Base-by-base conservation (phyloP, 2,113 vertebrate genomes). In the Cyrtonyx montezumae region DNA sequence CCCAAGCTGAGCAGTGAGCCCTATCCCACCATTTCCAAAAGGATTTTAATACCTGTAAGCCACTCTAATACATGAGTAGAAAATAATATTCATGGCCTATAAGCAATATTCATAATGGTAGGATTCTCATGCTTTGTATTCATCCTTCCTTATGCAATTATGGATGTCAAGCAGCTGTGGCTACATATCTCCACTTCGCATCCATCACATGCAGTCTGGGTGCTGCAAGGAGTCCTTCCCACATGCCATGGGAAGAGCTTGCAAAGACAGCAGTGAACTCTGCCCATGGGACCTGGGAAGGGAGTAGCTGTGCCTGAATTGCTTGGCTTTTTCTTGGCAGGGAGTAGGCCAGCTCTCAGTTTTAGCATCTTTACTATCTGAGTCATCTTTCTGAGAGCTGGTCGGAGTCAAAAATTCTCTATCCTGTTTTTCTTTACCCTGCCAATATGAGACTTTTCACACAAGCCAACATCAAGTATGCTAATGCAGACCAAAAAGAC, bases 221-320 rank as follows among this genome's bases (percentile, higher is more conserved):
- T 67, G 34, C 14, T 45, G 46, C 26, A 63, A 40, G 17, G 37
- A 63, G 61, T 48, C 46, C 71, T 40, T 16, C 26, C n/a, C 46
- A 13, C 11, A 0, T 0, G 26, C 30, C 14, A 2, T n/a, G 58
- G 61, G 45, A 62, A 62, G 68, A 68, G 22, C 13, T 48, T 11
- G 13, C 15, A 37, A 13, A 53, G 32, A 9, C 4, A 2, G 45
- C 55, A 36, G 34, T 17, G 42, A 9, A 34, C 77, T 79, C 21
- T 40, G 11, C 55, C n/a, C 7, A 0, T 22, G 42, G 66, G 34
- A n/a, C 9, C 18, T 37, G 7, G 56, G 61, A 43, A 66, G 21
- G 19, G 20, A 74, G 26, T 7, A 75, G 66, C 75, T 53, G 6
- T 45, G 58, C 45, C 55, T 79, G 36, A n/a, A 9, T 21, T 46